Percentiles rank a stretch among this genome's conserved stretches.
Conservation (phyloP, 2,113 vertebrate genomes). For the Scopus umbretta region DNA sequence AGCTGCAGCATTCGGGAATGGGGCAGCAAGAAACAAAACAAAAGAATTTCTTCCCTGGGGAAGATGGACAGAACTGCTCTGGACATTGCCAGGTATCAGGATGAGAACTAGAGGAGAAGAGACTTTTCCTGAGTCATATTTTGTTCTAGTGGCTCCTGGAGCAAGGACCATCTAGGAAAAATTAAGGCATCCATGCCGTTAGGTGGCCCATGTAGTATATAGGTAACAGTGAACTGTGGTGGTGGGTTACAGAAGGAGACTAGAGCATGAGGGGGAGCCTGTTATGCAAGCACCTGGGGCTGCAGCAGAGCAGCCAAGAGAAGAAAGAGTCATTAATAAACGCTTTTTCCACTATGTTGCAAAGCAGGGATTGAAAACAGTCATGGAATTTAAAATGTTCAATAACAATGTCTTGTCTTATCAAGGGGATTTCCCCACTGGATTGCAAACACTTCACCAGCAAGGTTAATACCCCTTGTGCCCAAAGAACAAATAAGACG, state of each 20-base stretch:
- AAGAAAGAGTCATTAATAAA: neutral
- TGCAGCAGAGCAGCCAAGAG: neutral
- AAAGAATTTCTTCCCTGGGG: neutral
- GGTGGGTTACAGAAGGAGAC: neutral
- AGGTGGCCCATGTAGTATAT: neutral
- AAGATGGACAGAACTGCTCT: neutral
- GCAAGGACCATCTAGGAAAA: neutral
- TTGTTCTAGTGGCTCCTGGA: neutral
- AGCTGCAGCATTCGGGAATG: accelerated
- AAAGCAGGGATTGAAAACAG: neutral
- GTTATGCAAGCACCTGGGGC: neutral
- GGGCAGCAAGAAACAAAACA: neutral
- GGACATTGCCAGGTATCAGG: neutral
- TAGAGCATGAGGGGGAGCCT: neutral
- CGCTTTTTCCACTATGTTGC: neutral
- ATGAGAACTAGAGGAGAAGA: neutral
- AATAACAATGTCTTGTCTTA: neutral
- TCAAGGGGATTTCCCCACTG: neutral
- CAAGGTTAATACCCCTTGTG: neutral
- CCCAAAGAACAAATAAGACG: neutral
- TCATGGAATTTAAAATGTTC: neutral
- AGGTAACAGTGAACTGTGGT: neutral
- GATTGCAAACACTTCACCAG: neutral
- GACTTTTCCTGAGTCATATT: neutral
- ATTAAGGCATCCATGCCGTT: neutral